These are phyloP conservation scores for Nautilus pompilius DNA, from an alignment of 1,140 invertebrate species.

Conservation along the genomic window DNA sequence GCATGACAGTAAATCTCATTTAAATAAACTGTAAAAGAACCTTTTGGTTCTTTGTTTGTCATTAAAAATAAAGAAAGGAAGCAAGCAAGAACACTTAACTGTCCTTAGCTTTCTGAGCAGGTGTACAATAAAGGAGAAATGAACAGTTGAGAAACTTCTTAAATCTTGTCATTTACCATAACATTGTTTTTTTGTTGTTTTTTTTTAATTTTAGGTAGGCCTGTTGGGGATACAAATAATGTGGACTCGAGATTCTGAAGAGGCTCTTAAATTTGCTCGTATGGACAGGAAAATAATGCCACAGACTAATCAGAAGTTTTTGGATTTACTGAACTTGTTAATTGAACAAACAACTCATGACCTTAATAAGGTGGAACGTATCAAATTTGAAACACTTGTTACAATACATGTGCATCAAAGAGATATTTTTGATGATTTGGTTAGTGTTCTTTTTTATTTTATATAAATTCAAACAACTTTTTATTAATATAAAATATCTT, in stretches of 20 bases:
- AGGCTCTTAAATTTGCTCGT: constrained; percentile 80
- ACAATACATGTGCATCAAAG: constrained; percentile 97
- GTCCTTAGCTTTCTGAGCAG: too few species aligned
- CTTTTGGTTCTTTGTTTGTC: too few species aligned
- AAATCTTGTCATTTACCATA: too few species aligned
- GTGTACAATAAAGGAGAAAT: too few species aligned
- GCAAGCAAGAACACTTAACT: too few species aligned
- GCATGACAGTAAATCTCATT: too few species aligned
- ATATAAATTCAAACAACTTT: too few species aligned
- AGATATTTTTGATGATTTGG: constrained; percentile 94
- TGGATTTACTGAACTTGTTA: constrained; percentile 87
- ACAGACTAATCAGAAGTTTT: constrained; percentile 89
- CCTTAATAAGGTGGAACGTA: constrained; percentile 83
- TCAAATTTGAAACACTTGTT: constrained; percentile 94
- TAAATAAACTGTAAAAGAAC: too few species aligned
- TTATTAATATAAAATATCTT: too few species aligned
- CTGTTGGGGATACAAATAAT: constrained; percentile 93
- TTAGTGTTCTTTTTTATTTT: constrained; percentile 52
- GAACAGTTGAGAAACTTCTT: too few species aligned
- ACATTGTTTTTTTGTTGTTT: too few species aligned
- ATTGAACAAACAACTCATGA: constrained; percentile 95
- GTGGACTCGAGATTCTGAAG: constrained; percentile 91
- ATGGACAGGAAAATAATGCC: constrained; percentile 91
- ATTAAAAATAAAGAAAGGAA: too few species aligned
- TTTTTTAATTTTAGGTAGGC: constrained; percentile 66